Conservation (phyloP, 2,797 vertebrate genomes). For the Spinibarbus caldwelli region DNA sequence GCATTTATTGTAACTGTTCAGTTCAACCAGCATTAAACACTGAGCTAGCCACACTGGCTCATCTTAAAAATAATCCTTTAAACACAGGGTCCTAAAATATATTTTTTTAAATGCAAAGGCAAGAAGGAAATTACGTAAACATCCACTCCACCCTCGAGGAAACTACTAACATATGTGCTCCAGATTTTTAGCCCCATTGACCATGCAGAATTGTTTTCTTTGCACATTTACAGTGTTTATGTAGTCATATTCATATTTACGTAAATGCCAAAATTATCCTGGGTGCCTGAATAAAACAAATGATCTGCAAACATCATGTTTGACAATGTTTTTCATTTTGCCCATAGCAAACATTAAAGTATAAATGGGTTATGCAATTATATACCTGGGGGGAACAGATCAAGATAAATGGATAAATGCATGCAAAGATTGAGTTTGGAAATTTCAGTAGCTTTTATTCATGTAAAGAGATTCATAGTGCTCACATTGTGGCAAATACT, state of each 20-base stretch:
- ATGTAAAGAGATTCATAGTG: slow-evolving; percentile 76
- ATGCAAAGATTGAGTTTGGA: slow-evolving; percentile 71
- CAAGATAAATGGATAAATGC: slow-evolving; percentile 64
- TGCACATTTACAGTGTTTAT: slow-evolving; percentile 6
- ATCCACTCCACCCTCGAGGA: slow-evolving; percentile 49
- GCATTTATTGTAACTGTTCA: slow-evolving; percentile 7
- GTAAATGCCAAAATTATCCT: not conserved
- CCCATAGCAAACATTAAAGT: not conserved
- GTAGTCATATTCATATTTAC: slow-evolving; percentile 17
- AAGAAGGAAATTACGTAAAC: slow-evolving; percentile 35
- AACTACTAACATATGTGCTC: slow-evolving; percentile 47
- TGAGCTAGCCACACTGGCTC: slow-evolving; percentile 9
- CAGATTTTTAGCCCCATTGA: slow-evolving; percentile 14
- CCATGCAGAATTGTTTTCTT: slow-evolving; percentile 26
- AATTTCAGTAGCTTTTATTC: slow-evolving; percentile 82
- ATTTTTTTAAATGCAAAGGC: slow-evolving; percentile 30
- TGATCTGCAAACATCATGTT: slow-evolving; percentile 2
- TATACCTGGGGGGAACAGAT: slow-evolving; percentile 27
- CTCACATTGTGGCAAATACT: slow-evolving; percentile 72
- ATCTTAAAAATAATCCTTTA: slow-evolving; percentile 50
- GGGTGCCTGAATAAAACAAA: slow-evolving; percentile 6
- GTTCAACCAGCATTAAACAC: not conserved
- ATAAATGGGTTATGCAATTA: slow-evolving; percentile 21
- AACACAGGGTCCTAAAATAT: slow-evolving; percentile 56
- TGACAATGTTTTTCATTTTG: slow-evolving; percentile 16